Evolutionary conservation across 2,888 invertebrate species (phyloP).

Genomic region (Lithophane leautieri): DNA sequence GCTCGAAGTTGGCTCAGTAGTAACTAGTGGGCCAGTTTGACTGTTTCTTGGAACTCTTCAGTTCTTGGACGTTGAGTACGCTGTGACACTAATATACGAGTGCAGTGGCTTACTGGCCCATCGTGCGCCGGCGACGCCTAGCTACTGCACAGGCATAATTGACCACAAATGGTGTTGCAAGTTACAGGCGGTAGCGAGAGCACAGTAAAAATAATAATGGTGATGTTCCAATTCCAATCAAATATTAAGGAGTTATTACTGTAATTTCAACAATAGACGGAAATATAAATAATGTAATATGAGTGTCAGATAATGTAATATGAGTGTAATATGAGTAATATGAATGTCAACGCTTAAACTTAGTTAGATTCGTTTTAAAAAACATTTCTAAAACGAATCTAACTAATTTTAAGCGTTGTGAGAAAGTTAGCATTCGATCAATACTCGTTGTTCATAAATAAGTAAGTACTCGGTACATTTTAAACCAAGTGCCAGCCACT

Average conservation of each 20-base stretch:
- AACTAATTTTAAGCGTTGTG: too few species aligned
- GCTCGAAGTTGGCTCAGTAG: not conserved
- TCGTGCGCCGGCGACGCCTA: constrained; percentile 32
- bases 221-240: not conserved
- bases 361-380: not conserved
- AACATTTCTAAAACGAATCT: too few species aligned
- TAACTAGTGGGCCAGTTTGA: constrained; percentile 17
- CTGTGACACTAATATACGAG: constrained; percentile 36
- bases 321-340: too few species aligned
- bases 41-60: constrained; percentile 27
- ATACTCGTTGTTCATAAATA: not conserved
- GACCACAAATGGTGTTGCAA: constrained; percentile 25
- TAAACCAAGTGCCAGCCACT: not conserved
- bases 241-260: not conserved
- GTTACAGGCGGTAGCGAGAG: not conserved
- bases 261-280: not conserved
- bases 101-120: constrained; percentile 57
- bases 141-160: constrained; percentile 39
- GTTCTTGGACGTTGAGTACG: constrained; percentile 30
- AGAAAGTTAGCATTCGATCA: constrained; percentile 9
- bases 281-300: not conserved
- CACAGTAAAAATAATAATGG: not conserved
- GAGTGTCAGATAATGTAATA: not conserved
- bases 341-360: not conserved
- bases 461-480: not conserved